Percentiles rank a stretch among this genome's conserved stretches.
Conservation (phyloP, 1,140 invertebrate species). For the Trichogramma pretiosum region DNA sequence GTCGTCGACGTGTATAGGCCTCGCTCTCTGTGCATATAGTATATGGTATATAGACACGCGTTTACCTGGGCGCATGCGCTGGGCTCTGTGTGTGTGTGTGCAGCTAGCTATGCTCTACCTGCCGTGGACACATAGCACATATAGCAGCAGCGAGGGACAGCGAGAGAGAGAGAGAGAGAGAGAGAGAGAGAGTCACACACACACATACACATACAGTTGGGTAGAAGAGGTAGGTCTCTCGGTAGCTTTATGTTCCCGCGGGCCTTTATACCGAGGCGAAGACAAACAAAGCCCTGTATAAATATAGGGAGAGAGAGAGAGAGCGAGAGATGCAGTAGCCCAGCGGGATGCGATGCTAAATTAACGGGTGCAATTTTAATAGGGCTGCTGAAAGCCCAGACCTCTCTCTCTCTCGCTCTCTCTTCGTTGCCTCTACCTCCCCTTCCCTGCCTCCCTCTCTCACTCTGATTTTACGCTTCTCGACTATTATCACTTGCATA, state of each 20-base stretch:
- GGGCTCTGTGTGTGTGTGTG: too few species aligned
- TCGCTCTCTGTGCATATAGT: too few species aligned
- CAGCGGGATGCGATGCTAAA: conserved; percentile 25
- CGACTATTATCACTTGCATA: conserved; percentile 7
- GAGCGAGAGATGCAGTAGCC: conserved; percentile 25
- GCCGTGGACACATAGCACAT: too few species aligned
- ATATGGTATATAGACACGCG: too few species aligned
- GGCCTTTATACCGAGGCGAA: conserved; percentile 27
- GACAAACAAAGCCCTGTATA: conserved; percentile 31
- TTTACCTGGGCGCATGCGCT: too few species aligned
- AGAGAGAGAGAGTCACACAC: too few species aligned
- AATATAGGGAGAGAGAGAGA: conserved; percentile 24
- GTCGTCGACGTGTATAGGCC: too few species aligned
- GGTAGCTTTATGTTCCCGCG: conserved; percentile 14
- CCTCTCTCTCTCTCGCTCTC: conserved; percentile 15
- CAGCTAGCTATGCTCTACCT: too few species aligned
- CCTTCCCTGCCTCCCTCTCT: conserved; percentile 1
- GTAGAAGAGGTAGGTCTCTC: too few species aligned
- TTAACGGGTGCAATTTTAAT: conserved; percentile 37
- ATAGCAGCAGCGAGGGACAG: too few species aligned
- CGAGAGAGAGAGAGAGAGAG: too few species aligned
- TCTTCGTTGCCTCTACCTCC: conserved; percentile 22
- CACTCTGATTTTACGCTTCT: conserved; percentile 25
- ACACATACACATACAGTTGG: too few species aligned
- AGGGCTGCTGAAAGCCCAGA: conserved; percentile 25